Base-by-base conservation (phyloP, 1,140 invertebrate species). In the Teleopsis dalmanni region DNA sequence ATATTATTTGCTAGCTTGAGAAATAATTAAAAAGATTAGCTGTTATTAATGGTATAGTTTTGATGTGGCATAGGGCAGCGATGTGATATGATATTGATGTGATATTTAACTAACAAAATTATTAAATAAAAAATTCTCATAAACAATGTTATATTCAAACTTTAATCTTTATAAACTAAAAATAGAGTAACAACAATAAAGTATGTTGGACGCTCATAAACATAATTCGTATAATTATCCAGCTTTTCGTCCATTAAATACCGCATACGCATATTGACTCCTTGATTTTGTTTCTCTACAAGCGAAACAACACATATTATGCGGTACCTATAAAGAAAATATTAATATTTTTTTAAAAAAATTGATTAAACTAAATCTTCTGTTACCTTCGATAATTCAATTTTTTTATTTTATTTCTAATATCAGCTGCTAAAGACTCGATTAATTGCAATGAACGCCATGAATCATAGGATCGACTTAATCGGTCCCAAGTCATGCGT, bases 221-320 rank as follows among this genome's bases (percentile, higher is more conserved):
- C 64, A 37, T 60, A 43, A 41, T 64, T 66, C 3, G 65, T 58
- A 33, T 66, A 69, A 48, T 69, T 69, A 44, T 69, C 65, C 22
- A 58, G 55, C 52, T 58, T 62, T 43, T 63, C 61, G 47, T 69
- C 65, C 65, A 69, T 58, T 37, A 69, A 38, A 55, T 66, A 61
- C 18, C 54, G 53, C 65, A 69, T 68, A 11, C 66, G 52, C 41
- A 64, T 58, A 31, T 54, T 58, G 45, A 69, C 48, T 23, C 65
- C 65, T 54, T 69, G 65, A 42, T 69, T 64, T 47, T 65, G 62
- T 44, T 69, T 69, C 49, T 69, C 65, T 27, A 66, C 59, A 21
- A 69, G 51, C 22, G 65, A 69, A 40, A 69, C 36, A 50, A 69
- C 54, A 25, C 65, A 69, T 23, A 69, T 60, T 19, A 69, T 69